These are phyloP conservation scores for Strongylocentrotus purpuratus DNA, from an alignment of 35 echinoderm and acorn worm species.

Conservation along the genomic window DNA sequence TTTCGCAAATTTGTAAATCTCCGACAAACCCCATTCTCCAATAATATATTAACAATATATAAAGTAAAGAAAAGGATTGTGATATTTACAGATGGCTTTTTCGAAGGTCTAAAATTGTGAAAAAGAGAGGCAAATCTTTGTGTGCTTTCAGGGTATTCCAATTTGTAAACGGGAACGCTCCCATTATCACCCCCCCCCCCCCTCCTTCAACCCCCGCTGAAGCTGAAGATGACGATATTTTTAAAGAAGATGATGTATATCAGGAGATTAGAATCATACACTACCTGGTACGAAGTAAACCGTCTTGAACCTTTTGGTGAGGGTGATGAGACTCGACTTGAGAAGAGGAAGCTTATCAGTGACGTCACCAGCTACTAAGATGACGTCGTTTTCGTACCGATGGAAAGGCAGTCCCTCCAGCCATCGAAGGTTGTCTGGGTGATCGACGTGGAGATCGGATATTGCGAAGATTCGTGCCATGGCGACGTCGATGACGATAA, in stretches of 20 bases:
- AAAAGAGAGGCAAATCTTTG: no score
- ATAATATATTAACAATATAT: no score
- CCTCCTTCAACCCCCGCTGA: no score
- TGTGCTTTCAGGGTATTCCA: no score
- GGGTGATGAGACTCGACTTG: conserved; percentile 68
- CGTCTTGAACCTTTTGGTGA: conserved; percentile 82
- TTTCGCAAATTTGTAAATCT: no score
- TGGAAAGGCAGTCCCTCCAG: conserved; percentile 64
- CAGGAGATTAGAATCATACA: not conserved
- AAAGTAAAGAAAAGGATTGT: no score
- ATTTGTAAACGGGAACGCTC: no score
- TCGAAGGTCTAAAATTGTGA: no score
- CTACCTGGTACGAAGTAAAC: conserved; percentile 97
- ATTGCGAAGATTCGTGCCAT: conserved; percentile 97
- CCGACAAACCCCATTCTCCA: no score
- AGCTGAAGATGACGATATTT: not conserved
- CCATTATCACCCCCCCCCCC: no score
- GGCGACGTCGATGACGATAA: not conserved
- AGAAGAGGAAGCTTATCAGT: conserved; percentile 71
- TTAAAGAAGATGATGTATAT: not conserved
- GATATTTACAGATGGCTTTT: no score
- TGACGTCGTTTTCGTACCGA: conserved; percentile 80
- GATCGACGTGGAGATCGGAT: conserved; percentile 93
- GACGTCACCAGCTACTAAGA: conserved; percentile 90
- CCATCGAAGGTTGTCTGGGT: conserved; percentile 77